These are phyloP conservation scores for Heliconius ismenius DNA, from an alignment of 2,888 invertebrate genomes.

Conservation along the genomic window DNA sequence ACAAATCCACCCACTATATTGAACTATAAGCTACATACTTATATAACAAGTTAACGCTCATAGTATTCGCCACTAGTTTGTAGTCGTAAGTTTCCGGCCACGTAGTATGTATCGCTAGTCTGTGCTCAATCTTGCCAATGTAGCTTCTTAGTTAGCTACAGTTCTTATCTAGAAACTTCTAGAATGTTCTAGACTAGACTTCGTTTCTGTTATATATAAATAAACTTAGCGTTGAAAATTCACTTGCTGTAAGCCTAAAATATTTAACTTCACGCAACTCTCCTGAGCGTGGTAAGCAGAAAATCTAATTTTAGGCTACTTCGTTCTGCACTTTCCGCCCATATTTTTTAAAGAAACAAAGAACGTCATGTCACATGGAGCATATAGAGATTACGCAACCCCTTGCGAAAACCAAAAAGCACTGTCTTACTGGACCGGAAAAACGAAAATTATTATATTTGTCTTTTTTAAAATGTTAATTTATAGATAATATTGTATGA, in stretches of 20 bases:
- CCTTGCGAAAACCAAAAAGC: too few species aligned
- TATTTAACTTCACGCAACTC: neutral
- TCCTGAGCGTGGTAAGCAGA: neutral
- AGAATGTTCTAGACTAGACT: neutral
- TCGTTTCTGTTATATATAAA: too few species aligned
- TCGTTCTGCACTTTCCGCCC: constrained; percentile 16
- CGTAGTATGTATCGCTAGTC: constrained; percentile 49
- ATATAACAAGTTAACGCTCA: constrained; percentile 51
- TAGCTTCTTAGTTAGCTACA: constrained; percentile 17
- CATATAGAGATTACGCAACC: neutral
- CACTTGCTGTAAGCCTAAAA: neutral
- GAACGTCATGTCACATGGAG: neutral
- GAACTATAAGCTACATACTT: constrained; percentile 14
- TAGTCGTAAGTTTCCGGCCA: constrained; percentile 52
- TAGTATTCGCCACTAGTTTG: constrained; percentile 58
- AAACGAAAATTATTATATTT: neutral
- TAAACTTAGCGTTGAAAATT: neutral
- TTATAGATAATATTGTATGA: neutral
- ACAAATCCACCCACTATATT: constrained; percentile 42
- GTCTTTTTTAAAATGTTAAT: neutral
- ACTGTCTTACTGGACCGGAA: neutral
- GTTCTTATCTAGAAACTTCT: constrained; percentile 1
- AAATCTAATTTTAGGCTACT: neutral
- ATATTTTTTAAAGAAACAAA: neutral
- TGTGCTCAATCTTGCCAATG: constrained; percentile 52